Conservation (phyloP, 2,113 vertebrate genomes). For the Bettongia penicillata region DNA sequence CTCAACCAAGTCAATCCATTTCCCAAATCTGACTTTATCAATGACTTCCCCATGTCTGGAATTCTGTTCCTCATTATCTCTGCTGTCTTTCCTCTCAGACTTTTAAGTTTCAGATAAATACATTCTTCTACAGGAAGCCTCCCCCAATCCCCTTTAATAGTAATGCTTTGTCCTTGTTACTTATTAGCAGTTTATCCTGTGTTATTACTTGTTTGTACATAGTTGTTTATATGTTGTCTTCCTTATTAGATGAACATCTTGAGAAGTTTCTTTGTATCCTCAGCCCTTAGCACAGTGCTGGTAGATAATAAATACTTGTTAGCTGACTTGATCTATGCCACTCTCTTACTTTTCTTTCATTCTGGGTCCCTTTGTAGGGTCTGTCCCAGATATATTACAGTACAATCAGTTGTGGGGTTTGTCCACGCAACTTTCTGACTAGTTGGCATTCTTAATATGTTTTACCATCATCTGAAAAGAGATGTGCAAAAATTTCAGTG, state of each 20-base stretch:
- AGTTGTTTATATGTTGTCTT: not conserved
- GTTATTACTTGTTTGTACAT: not conserved
- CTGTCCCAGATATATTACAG: not conserved
- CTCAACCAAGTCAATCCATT: not conserved
- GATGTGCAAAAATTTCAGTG: not conserved
- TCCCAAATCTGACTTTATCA: not conserved
- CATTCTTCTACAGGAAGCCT: not conserved
- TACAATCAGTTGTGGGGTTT: not conserved
- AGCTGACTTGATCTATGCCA: not conserved
- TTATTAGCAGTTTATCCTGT: not conserved
- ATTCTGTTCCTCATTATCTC: not conserved
- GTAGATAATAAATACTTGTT: not conserved
- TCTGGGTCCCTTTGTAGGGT: not conserved
- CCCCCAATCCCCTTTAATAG: not conserved
- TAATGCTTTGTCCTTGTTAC: not conserved
- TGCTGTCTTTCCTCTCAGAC: not conserved
- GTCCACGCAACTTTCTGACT: not conserved
- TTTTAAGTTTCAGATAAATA: not conserved
- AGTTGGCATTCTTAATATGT: conserved; percentile 13
- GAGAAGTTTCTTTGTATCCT: not conserved
- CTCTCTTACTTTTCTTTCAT: not conserved
- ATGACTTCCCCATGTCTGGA: not conserved
- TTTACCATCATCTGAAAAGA: conserved; percentile 34
- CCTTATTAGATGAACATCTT: not conserved
- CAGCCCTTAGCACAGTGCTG: not conserved